phyloP scores from a whole-genome alignment of 2,113 vertebrate genomes.

The Myotis yumanensis region DNA sequence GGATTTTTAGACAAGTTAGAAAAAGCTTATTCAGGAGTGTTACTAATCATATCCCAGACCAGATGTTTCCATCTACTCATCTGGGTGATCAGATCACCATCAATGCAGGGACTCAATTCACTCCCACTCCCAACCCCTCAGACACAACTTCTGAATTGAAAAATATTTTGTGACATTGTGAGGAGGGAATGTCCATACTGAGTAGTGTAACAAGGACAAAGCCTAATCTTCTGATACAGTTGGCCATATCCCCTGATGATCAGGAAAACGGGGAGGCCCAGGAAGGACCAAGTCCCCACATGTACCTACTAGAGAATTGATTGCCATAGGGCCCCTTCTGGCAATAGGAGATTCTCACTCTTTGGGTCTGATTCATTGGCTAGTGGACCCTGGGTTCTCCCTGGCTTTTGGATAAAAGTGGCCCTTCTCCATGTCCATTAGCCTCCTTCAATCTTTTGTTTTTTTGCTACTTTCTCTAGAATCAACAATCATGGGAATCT shows the following conservation, averaged over 20 bases:
- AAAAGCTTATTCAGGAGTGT: background rate
- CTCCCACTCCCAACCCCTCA: background rate
- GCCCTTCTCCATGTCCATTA: background rate
- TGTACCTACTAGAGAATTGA: background rate
- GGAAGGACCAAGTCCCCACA: background rate
- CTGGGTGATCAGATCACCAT: background rate
- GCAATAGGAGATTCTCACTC: background rate
- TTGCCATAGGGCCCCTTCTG: fast-evolving
- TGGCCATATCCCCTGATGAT: no score
- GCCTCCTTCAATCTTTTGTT: background rate
- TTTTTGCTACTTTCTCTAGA: background rate
- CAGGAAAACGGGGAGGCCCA: background rate
- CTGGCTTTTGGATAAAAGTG: background rate
- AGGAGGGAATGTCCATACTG: background rate
- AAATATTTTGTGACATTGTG: background rate
- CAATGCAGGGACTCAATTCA: background rate
- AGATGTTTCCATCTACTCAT: background rate
- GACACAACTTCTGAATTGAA: background rate
- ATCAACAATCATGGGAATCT: background rate
- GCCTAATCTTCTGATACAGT: background rate
- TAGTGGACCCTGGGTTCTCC: background rate
- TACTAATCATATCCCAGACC: background rate
- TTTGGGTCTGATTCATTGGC: background rate
- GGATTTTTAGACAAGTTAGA: background rate
- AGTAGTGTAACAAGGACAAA: background rate